A percentile compares a stretch with the other conserved stretches of the same genome.
Evolutionary conservation across 2,797 vertebrate species (phyloP).

Genomic region (Centroberyx gerrardi): DNA sequence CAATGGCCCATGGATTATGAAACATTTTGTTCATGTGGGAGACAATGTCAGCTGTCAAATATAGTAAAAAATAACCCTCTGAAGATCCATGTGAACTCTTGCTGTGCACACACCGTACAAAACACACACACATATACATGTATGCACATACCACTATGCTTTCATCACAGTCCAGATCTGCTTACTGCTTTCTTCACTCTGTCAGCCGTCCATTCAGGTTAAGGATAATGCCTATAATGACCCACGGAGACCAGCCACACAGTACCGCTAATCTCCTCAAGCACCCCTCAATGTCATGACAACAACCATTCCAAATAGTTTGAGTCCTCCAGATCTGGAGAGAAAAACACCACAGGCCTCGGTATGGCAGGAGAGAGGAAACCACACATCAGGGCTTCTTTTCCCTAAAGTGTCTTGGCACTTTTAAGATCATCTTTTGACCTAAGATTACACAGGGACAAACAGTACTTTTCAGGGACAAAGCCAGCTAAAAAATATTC

Average conservation of each 20-base stretch:
- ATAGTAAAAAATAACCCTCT: background rate
- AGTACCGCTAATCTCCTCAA: constrained; percentile 49
- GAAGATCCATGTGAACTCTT: background rate
- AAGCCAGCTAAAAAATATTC: background rate
- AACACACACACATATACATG: too few relatives aligned
- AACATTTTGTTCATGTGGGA: background rate
- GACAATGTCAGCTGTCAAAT: background rate
- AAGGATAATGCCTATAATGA: constrained; percentile 53
- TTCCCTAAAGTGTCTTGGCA: background rate
- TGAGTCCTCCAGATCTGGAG: constrained; percentile 40
- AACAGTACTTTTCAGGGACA: background rate
- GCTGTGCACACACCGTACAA: background rate
- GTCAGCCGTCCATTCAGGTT: constrained; percentile 42
- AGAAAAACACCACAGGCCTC: constrained; percentile 41
- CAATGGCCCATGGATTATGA: background rate
- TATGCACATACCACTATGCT: background rate
- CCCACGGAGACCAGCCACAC: constrained; percentile 46
- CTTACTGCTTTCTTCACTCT: background rate
- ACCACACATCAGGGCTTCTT: constrained; percentile 44
- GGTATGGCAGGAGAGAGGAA: constrained; percentile 33
- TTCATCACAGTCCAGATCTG: background rate
- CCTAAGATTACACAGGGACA: background rate
- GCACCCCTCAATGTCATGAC: constrained; percentile 49
- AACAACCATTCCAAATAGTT: constrained; percentile 57
- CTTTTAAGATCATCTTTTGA: background rate